These are phyloP conservation scores for Euglossa dilemma DNA, from an alignment of 1,140 invertebrate species.

Conservation along the genomic window DNA sequence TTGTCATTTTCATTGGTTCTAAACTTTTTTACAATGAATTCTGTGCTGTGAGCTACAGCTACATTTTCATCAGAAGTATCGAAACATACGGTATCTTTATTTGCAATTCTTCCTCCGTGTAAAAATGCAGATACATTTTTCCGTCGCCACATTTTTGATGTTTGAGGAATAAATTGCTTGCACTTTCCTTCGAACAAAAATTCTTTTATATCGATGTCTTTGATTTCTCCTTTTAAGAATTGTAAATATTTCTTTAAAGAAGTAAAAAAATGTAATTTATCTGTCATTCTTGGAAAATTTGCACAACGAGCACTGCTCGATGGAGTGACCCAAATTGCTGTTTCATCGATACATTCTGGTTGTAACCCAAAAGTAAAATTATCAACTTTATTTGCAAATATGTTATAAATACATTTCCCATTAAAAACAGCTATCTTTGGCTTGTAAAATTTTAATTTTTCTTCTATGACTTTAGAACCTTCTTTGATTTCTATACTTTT, in stretches of 20 bases:
- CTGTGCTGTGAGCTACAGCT: conserved; percentile 62
- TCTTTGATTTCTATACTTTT: conserved; percentile 77
- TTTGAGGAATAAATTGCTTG: conserved; percentile 71
- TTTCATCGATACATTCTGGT: conserved; percentile 69
- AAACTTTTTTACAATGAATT: conserved; percentile 71
- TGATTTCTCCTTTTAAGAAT: conserved; percentile 75
- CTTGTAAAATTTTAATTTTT: conserved; percentile 75
- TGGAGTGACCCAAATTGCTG: conserved; percentile 79
- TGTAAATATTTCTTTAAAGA: conserved; percentile 76
- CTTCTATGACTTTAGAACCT: conserved; percentile 69
- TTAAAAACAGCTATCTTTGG: conserved; percentile 80
- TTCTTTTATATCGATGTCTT: conserved; percentile 67
- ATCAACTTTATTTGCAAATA: conserved; percentile 69
- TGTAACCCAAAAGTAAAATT: conserved; percentile 79
- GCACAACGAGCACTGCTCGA: conserved; percentile 80
- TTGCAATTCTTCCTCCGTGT: conserved; percentile 74
- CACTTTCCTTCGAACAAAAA: conserved; percentile 76
- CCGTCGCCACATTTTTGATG: conserved; percentile 78
- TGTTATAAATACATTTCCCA: conserved; percentile 80
- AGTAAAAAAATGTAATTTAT: conserved; percentile 80
- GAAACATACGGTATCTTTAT: conserved; percentile 72
- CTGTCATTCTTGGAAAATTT: conserved; percentile 78
- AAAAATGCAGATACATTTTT: conserved; percentile 75
- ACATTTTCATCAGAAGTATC: conserved; percentile 74
- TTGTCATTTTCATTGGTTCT: conserved; percentile 20